Conservation (phyloP, 2,113 vertebrate species). For the Lates calcarifer region DNA sequence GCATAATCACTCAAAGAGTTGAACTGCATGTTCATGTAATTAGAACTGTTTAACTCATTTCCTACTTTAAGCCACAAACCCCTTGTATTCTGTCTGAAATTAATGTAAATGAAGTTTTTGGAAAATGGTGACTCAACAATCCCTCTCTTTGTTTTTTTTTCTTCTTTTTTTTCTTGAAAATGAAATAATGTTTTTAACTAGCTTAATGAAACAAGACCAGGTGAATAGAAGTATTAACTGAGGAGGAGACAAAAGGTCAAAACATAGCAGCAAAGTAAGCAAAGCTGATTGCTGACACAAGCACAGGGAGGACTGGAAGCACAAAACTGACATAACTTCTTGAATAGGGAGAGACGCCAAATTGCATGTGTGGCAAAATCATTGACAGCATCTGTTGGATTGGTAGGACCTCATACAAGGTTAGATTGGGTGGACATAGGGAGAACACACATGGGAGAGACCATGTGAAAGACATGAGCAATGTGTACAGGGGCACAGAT, state of each 20-base stretch:
- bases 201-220: neutral
- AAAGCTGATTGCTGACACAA: conserved; percentile 18
- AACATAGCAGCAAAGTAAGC: neutral
- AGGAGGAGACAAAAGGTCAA: neutral
- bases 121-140: too few species aligned
- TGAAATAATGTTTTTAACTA: too few species aligned
- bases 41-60: too few species aligned
- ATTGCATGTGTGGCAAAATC: conserved; percentile 32
- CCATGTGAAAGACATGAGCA: neutral
- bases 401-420: conserved; percentile 26
- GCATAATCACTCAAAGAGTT: too few species aligned
- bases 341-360: conserved; percentile 9
- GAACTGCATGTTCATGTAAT: too few species aligned
- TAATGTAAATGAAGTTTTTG: too few species aligned
- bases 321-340: neutral
- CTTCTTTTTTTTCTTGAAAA: too few species aligned
- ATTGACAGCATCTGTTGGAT: conserved; percentile 22
- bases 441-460: neutral
- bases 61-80: too few species aligned
- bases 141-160: too few species aligned
- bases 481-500: neutral
- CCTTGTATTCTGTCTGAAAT: too few species aligned
- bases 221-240: neutral
- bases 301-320: neutral
- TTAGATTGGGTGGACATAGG: neutral